These are phyloP conservation scores for Mechanitis messenoides DNA, from an alignment of 2,888 invertebrate genomes.

Conservation along the genomic window DNA sequence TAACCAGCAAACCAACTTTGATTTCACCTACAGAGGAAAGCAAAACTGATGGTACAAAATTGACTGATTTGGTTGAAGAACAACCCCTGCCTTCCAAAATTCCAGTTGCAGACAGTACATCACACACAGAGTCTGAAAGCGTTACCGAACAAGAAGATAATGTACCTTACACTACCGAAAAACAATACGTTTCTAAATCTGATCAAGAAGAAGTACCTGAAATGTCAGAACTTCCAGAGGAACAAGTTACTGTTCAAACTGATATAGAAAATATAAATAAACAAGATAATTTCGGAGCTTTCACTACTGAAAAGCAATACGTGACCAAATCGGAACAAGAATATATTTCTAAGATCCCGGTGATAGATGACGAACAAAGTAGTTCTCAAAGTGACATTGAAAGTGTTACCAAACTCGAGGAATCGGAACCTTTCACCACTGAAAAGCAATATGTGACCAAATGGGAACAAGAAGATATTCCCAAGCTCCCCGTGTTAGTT, in stretches of 20 bases:
- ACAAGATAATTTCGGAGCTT: too few species aligned
- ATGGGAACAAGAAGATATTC: constrained; percentile 16
- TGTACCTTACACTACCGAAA: constrained; percentile 12
- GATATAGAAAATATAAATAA: too few species aligned
- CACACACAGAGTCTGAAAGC: constrained; percentile 14
- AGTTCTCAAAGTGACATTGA: neutral
- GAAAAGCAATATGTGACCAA: constrained; percentile 3
- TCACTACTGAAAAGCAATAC: too few species aligned
- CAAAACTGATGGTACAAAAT: constrained; percentile 9
- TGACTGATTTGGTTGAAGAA: constrained; percentile 16
- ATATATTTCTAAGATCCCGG: too few species aligned
- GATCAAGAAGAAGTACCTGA: constrained; percentile 17
- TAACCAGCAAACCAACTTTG: neutral
- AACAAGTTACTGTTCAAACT: too few species aligned
- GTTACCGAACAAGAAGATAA: constrained; percentile 18
- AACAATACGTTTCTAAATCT: constrained; percentile 2
- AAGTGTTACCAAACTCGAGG: constrained; percentile 16
- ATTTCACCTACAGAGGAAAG: constrained; percentile 9
- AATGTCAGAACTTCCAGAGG: neutral
- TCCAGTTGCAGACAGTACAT: constrained; percentile 11
- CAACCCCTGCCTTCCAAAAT: constrained; percentile 11
- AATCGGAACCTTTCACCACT: constrained; percentile 12
- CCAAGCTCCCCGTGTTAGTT: neutral
- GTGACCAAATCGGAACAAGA: too few species aligned
- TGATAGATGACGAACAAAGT: too few species aligned